Evolutionary conservation across 2,888 invertebrate genomes (phyloP), one percentile per base, ranked within the genome.

Genomic region (Uloborus plumipes): DNA sequence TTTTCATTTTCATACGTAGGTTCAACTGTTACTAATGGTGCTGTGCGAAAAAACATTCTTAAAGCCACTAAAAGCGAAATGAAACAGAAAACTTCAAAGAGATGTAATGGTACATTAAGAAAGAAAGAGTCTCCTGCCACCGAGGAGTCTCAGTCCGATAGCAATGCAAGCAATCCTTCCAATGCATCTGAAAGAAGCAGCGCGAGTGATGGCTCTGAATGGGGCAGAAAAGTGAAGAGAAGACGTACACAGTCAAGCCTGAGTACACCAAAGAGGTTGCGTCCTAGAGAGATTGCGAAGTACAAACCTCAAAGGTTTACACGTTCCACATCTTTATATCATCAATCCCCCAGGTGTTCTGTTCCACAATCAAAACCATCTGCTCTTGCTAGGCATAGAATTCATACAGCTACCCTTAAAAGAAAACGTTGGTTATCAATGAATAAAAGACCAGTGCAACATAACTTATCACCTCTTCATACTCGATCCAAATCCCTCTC

Each of bases 101-200:
- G 51, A 64, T 39, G 31, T 11, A 51, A 64, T 26, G 69, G 70
- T 65, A 81, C 53, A 50, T 15, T 53, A n/a, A 39, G 18, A 26
- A 74, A 70, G 31, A 59, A 50, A 31, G 62, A 81, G 51, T 64
- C 53, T 16, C 70, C 62, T 13, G 49, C 62, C 9, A 59, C 67
- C 15, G 80, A 74, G 39, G 70, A 47, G 1, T 70, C 70, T 64
- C 69, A 64, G 16, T 81, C 80, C 16, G 80, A 81, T 53, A 70
- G 74, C 16, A 69, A 75, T 62, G 50, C 50, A 13, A 66, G 78
- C 59, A 65, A 66, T 14, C 64, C 58, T 6, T 74, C 70, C 14
- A 18, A 39, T 26, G 59, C 69, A n/a, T 22, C 51, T 11, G 67
- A 62, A 20, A 72, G 71, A 26, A 61, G 47, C 16, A 50, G 31